phyloP scores from a whole-genome alignment of 2,113 vertebrate genomes.

The Rana temporaria region DNA sequence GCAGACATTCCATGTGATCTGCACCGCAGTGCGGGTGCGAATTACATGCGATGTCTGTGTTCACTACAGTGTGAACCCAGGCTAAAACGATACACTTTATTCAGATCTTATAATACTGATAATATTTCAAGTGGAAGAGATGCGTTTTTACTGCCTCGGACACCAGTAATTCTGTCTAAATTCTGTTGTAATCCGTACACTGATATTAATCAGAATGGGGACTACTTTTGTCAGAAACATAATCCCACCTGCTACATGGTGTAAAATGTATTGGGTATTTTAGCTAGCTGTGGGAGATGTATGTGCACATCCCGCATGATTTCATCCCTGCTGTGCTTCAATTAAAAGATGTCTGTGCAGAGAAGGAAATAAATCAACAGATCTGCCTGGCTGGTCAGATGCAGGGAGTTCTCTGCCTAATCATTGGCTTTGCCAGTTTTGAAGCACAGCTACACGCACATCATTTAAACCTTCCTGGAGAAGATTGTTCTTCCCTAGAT shows the following conservation, averaged over 20 bases:
- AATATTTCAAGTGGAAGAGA: too few relatives aligned
- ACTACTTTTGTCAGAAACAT: too few relatives aligned
- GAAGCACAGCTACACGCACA: background rate
- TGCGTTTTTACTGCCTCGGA: too few relatives aligned
- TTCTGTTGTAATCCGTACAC: too few relatives aligned
- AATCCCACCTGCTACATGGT: background rate
- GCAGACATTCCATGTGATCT: too few relatives aligned
- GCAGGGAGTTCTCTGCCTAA: constrained; percentile 15
- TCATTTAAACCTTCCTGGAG: background rate
- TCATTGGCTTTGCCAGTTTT: background rate
- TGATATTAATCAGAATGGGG: too few relatives aligned
- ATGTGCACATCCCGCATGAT: constrained; percentile 10
- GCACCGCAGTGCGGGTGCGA: too few relatives aligned
- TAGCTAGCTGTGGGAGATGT: constrained; percentile 28
- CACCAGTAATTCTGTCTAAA: too few relatives aligned
- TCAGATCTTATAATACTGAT: too few relatives aligned
- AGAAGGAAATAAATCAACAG: constrained; percentile 27
- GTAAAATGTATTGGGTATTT: background rate
- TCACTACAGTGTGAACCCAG: too few relatives aligned
- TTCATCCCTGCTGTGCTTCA: constrained; percentile 18
- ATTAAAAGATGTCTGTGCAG: constrained; percentile 15
- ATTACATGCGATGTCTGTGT: too few relatives aligned
- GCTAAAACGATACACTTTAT: too few relatives aligned
- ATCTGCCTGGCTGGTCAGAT: constrained; percentile 19
- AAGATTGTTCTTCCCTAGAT: constrained; percentile 29